A percentile compares a stretch with the other conserved stretches of the same genome.
Conservation (phyloP, 1,140 invertebrate species). For the Micrasema longulum region DNA sequence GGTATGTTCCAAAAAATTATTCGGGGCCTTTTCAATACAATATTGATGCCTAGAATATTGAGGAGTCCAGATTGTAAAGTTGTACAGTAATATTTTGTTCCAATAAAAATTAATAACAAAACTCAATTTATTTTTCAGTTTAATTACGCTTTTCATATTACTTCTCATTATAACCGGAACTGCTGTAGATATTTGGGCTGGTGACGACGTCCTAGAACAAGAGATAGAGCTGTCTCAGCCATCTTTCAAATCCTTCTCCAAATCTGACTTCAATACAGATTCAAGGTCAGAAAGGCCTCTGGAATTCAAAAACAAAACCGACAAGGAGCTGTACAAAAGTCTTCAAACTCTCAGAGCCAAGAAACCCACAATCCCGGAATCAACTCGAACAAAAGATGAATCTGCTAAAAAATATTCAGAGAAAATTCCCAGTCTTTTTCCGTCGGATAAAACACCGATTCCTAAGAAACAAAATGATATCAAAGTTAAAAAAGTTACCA, state of each 20-base stretch:
- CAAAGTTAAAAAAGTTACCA: constrained; percentile 47
- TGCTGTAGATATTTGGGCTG: constrained; percentile 32
- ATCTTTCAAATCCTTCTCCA: constrained; percentile 48
- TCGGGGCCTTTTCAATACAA: too few relatives aligned
- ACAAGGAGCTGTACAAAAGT: background rate
- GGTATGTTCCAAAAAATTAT: constrained; percentile 47
- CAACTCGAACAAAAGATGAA: constrained; percentile 45
- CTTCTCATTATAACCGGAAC: constrained; percentile 45
- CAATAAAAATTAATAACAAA: background rate
- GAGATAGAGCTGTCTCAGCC: constrained; percentile 26
- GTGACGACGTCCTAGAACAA: constrained; percentile 7
- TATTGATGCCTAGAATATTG: background rate
- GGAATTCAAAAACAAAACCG: constrained; percentile 29
- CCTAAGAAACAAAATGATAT: constrained; percentile 33
- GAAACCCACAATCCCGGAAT: constrained; percentile 38
- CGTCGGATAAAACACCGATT: constrained; percentile 43
- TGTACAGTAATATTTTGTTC: background rate
- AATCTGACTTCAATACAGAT: constrained; percentile 40
- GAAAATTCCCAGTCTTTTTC: constrained; percentile 43
- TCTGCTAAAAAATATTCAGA: constrained; percentile 49
- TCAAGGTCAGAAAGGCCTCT: constrained; percentile 35
- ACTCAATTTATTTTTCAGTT: constrained; percentile 39
- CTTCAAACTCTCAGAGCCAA: constrained; percentile 14
- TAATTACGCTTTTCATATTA: constrained; percentile 27
- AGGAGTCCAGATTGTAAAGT: background rate